These are phyloP conservation scores for Ferrisia virgata DNA, from an alignment of 2,888 invertebrate genomes.

Conservation along the genomic window DNA sequence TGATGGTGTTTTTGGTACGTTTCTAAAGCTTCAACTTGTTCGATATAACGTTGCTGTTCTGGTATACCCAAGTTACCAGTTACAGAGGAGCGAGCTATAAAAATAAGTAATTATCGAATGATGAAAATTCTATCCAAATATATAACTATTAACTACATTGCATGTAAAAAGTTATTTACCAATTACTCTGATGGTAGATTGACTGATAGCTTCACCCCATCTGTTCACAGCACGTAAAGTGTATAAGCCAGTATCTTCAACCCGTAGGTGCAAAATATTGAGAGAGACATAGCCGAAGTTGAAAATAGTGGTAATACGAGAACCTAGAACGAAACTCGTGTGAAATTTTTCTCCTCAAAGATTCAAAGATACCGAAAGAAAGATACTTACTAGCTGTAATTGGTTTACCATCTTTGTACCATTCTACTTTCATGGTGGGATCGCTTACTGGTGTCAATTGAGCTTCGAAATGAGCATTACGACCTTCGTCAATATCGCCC, in stretches of 20 bases:
- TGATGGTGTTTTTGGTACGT: slow-evolving; percentile 69
- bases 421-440: slow-evolving; percentile 90
- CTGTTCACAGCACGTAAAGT: slow-evolving; percentile 88
- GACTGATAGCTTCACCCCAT: slow-evolving; percentile 84
- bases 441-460: slow-evolving; percentile 89
- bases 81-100: slow-evolving; percentile 69
- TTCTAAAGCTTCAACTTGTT: slow-evolving; percentile 87
- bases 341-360: no score
- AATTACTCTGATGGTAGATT: slow-evolving; percentile 71
- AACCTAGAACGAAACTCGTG: slow-evolving; percentile 56
- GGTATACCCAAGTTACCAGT: slow-evolving; percentile 84
- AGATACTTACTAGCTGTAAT: slow-evolving; percentile 78
- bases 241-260: slow-evolving; percentile 95
- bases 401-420: slow-evolving; percentile 91
- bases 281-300: slow-evolving; percentile 99
- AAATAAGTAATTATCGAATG: background rate
- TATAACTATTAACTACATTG: no score
- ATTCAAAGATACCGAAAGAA: background rate
- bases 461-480: slow-evolving; percentile 89
- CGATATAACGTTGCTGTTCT: slow-evolving; percentile 86
- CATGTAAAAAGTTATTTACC: slow-evolving; percentile 55
- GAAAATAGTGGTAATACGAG: slow-evolving; percentile 94
- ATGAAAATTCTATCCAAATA: background rate
- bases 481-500: slow-evolving; percentile 83
- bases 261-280: slow-evolving; percentile 96